Base-by-base conservation (phyloP, 2,888 invertebrate genomes). In the Stenoptilia bipunctidactyla region DNA sequence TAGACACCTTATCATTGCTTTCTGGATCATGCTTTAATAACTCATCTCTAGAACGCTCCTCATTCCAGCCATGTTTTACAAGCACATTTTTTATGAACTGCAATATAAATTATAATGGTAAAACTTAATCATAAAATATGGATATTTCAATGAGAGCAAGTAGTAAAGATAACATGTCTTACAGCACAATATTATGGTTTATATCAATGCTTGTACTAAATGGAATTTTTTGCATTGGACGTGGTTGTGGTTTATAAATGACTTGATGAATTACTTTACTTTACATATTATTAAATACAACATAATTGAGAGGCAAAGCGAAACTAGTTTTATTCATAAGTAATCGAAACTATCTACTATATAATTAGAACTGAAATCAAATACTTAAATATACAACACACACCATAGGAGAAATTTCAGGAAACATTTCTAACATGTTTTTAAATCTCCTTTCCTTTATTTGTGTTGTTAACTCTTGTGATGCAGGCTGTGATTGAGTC, bases 371-470 rank as follows among this genome's bases (percentile, higher is more conserved):
- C 3, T 20, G 8, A 5, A 20, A 20, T 3, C 8, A 20, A 3
- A 3, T 20, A 20, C 3, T 20, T 5, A 20, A 20, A 8, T 5
- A 5, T 5, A 20, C 20, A 3, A 3, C 44, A 62, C 73, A 68
- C 67, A 89, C 90, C 68, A 86, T 69, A 20, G 86, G 82, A 46
- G 87, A 85, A 50, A 87, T 70, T 41, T 86, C 80, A 3, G 90
- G 89, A 55, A 88, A 89, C 70, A 87, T 86, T 58, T 87, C 85
- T 46, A 85, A 67, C 69, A 90, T 85, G 62, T 88, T 89, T 57
- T 85, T 82, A 57, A 89, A 86, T 45, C 87, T 75, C 39, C 85
- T 75, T 52, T 88, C 88, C 47, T 85, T 86, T n/a, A 87, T 74
- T 34, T 73, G 64, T 0, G 71, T 66, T 2, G 85, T 76, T 4